phyloP scores from a whole-genome alignment of 2,888 invertebrate genomes.

The Xiphydria camelus region DNA sequence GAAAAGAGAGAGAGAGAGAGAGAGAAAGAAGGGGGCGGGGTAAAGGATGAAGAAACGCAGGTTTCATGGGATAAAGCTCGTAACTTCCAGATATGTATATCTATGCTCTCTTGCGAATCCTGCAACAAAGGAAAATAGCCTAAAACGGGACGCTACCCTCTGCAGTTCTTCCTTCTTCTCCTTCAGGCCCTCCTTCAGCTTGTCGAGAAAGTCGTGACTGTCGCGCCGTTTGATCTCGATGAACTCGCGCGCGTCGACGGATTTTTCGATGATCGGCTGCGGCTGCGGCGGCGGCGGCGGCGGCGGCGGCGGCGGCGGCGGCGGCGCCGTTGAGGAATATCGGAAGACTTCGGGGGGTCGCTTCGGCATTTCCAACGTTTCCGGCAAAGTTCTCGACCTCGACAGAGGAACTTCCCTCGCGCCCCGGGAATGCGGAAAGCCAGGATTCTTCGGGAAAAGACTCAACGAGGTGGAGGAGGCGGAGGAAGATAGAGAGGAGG shows the following conservation, averaged over 20 bases:
- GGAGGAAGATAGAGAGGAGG: background rate
- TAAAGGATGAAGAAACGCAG: too few species aligned
- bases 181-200: conserved; percentile 53
- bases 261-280: background rate
- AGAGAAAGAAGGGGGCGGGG: too few species aligned
- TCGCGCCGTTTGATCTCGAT: background rate
- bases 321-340: background rate
- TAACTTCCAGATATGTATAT: too few species aligned
- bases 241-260: background rate
- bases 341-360: background rate
- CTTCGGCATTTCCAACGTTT: background rate
- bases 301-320: background rate
- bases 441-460: too few species aligned
- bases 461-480: background rate
- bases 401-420: too few species aligned
- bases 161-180: conserved; percentile 65
- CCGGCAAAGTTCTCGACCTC: background rate
- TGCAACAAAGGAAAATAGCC: too few species aligned
- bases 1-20: too few species aligned
- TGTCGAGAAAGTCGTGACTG: conserved; percentile 23
- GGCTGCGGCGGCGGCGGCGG: background rate
- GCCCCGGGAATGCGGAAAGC: too few species aligned
- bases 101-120: too few species aligned
- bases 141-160: conserved; percentile 61
- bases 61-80: too few species aligned